phyloP scores from a whole-genome alignment of 2,113 vertebrate species.

The Melanocharis versteri region DNA sequence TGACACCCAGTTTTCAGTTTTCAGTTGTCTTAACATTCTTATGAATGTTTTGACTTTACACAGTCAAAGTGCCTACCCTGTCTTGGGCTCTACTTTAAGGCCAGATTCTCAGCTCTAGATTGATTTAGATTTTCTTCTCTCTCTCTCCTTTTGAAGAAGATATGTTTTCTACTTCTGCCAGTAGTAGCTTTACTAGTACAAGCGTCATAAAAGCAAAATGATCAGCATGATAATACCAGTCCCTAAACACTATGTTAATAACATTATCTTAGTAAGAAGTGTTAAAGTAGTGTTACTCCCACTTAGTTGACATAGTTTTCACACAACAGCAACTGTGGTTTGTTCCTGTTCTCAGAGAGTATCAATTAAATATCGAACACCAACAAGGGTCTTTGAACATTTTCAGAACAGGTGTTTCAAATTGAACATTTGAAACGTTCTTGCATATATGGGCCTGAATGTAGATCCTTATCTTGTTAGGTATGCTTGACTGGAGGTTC shows the following conservation, averaged over 20 bases:
- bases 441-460: background rate
- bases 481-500: background rate
- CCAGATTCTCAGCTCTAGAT: background rate
- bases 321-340: background rate
- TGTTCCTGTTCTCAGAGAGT: background rate
- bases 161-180: background rate
- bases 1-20: background rate
- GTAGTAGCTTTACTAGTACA: background rate
- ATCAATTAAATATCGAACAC: background rate
- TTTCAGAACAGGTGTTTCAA: background rate
- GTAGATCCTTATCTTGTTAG: background rate
- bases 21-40: background rate
- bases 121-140: background rate
- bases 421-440: background rate
- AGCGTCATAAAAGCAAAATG: background rate
- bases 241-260: background rate
- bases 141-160: background rate
- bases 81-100: background rate
- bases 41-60: background rate
- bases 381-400: background rate
- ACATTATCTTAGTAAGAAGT: background rate
- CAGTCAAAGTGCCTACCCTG: background rate
- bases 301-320: background rate
- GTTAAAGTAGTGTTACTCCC: background rate
- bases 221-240: background rate